These are phyloP conservation scores for Panulirus ornatus DNA, from an alignment of 1,140 invertebrate species.

Conservation along the genomic window DNA sequence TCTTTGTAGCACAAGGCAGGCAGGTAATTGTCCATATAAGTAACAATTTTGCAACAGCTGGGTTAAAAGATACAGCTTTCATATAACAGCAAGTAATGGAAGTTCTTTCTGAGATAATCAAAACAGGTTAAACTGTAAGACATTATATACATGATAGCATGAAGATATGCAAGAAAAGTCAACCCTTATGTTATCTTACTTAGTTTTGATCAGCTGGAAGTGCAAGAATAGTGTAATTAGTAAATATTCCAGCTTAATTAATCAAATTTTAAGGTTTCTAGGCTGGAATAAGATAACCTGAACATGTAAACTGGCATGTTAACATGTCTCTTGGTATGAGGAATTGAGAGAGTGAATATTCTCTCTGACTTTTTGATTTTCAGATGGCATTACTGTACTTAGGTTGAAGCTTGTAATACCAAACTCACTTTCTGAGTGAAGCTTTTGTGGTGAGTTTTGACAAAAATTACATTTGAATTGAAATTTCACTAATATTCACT, in stretches of 20 bases:
- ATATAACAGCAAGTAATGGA: background rate
- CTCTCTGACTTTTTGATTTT: background rate
- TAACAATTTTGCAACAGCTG: background rate
- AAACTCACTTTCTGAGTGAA: too few species aligned
- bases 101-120: background rate
- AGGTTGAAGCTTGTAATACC: too few species aligned
- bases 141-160: background rate
- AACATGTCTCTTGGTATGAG: background rate
- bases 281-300: background rate
- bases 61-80: background rate
- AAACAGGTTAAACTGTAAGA: background rate
- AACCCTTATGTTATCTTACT: background rate
- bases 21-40: background rate
- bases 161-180: slow-evolving; percentile 2
- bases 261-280: background rate
- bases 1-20: background rate
- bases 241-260: background rate
- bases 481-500: too few species aligned
- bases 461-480: too few species aligned
- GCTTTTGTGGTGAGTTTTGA: too few species aligned
- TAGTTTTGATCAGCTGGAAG: slow-evolving; percentile 5
- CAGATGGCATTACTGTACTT: too few species aligned
- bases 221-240: background rate
- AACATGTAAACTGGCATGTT: background rate
- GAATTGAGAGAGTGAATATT: background rate